phyloP scores from a whole-genome alignment of 2,888 invertebrate species.

The Platycnemis pennipes region DNA sequence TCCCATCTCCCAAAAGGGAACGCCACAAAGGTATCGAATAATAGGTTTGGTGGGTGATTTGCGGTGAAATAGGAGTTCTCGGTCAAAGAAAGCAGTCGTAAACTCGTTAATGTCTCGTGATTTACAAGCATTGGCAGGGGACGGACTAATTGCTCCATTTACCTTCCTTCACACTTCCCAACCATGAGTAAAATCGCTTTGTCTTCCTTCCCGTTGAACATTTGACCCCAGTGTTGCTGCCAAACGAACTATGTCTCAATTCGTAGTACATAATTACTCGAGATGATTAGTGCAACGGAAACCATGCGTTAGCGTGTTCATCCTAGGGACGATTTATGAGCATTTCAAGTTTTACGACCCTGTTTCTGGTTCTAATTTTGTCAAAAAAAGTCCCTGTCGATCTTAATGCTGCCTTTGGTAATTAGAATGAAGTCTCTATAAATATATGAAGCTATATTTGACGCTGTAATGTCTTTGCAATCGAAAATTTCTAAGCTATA shows the following conservation, averaged over 20 bases:
- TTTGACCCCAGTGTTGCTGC: neutral
- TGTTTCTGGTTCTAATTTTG: neutral
- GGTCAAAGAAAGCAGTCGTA: neutral
- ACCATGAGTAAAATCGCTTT: neutral
- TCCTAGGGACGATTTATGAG: neutral
- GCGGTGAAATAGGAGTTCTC: neutral
- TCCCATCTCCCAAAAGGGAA: too few species aligned
- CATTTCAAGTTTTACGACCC: neutral
- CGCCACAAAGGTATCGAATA: too few species aligned
- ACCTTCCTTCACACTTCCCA: neutral
- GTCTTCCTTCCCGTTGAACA: neutral
- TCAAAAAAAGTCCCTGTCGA: neutral
- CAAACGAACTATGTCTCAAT: neutral
- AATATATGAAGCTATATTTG: too few species aligned
- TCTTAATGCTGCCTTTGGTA: too few species aligned
- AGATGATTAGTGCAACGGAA: neutral
- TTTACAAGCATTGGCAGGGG: neutral
- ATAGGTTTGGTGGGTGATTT: too few species aligned
- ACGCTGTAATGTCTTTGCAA: too few species aligned
- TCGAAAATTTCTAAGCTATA: too few species aligned
- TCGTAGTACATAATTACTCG: neutral
- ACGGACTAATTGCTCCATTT: neutral
- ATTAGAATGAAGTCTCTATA: too few species aligned
- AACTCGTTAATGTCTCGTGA: neutral
- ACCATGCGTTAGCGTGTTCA: neutral